Evolutionary conservation across 2,888 invertebrate species (phyloP).

Genomic region (Subacronicta megacephala): DNA sequence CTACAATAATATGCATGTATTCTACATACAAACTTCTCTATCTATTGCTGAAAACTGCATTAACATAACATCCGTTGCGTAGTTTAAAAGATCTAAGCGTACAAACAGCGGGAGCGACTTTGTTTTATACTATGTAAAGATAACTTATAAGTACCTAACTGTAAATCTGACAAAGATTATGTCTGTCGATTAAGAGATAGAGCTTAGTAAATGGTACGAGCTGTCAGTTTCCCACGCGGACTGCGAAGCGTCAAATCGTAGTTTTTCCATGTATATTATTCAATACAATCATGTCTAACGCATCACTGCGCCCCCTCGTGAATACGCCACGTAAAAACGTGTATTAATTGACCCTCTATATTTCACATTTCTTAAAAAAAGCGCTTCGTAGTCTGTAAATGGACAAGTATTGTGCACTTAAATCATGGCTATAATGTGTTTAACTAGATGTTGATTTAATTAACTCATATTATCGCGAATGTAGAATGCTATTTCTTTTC

Average conservation of each 20-base stretch:
- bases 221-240: constrained; percentile 79
- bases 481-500: not conserved
- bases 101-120: too few species aligned
- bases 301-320: constrained; percentile 79
- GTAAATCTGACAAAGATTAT: constrained; percentile 43
- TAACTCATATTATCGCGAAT: not conserved
- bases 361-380: constrained; percentile 57
- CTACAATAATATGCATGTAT: too few species aligned
- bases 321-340: constrained; percentile 73
- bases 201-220: constrained; percentile 69
- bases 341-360: constrained; percentile 69
- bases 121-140: too few species aligned
- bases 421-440: constrained; percentile 22
- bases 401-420: constrained; percentile 10
- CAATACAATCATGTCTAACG: constrained; percentile 80
- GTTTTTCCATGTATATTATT: constrained; percentile 77
- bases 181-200: constrained; percentile 44
- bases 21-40: too few species aligned
- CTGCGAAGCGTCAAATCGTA: constrained; percentile 80
- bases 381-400: constrained; percentile 32
- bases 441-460: constrained; percentile 31
- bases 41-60: too few species aligned
- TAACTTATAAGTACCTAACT: too few species aligned
- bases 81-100: too few species aligned
- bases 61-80: too few species aligned